phyloP scores from a whole-genome alignment of 2,888 invertebrate species.

The Ditula angustiorana region DNA sequence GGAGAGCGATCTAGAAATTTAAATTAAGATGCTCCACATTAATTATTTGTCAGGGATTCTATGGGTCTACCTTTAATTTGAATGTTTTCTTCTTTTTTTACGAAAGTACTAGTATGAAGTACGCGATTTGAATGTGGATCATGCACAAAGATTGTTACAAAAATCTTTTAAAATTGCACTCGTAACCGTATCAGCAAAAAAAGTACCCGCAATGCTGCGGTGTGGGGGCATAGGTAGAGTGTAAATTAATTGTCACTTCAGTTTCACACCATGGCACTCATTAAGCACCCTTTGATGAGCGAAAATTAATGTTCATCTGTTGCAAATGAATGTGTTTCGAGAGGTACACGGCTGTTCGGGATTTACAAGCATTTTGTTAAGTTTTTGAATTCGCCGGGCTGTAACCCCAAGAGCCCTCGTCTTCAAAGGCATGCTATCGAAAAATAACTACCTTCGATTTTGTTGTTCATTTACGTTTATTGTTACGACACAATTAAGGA shows the following conservation, averaged over 20 bases:
- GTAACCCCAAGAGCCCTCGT: background rate
- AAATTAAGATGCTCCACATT: conserved; percentile 54
- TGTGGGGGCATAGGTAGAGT: conserved; percentile 4
- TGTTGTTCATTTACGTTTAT: background rate
- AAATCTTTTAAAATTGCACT: background rate
- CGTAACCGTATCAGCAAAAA: background rate
- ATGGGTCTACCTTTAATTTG: background rate
- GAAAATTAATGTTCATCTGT: conserved; percentile 30
- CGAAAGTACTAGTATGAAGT: too few relatives aligned
- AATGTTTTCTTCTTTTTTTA: background rate
- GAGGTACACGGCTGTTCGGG: background rate
- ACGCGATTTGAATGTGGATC: too few relatives aligned
- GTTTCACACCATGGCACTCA: conserved; percentile 31
- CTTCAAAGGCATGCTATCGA: background rate
- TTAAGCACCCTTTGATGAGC: conserved; percentile 33
- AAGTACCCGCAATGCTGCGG: background rate
- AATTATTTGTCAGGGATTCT: conserved; percentile 1
- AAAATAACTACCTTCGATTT: background rate
- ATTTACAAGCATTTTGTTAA: background rate
- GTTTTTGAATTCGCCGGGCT: background rate
- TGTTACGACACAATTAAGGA: too few relatives aligned
- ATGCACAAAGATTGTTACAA: background rate
- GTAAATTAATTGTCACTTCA: conserved; percentile 35
- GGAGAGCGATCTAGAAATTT: conserved; percentile 58
- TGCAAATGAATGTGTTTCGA: conserved; percentile 26